Conservation (phyloP, 2,113 vertebrate genomes). For the Ctenomys sociabilis region DNA sequence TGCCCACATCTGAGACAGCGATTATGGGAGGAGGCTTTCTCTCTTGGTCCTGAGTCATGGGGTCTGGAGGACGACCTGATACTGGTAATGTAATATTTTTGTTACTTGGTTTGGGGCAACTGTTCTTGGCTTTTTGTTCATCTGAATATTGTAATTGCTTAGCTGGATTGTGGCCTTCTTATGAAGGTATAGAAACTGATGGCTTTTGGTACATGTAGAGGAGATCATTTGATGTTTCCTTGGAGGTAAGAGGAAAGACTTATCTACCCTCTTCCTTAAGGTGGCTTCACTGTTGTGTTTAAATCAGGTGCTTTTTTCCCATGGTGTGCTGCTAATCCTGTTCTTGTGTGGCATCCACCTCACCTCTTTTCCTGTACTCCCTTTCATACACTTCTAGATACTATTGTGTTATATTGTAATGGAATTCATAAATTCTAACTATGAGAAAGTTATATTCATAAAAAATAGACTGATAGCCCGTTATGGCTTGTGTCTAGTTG, state of each 20-base stretch:
- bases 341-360: background rate
- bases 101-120: background rate
- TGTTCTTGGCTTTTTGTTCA: background rate
- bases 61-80: background rate
- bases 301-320: background rate
- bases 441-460: background rate
- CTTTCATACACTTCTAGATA: background rate
- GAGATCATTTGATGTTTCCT: background rate
- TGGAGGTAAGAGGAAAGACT: background rate
- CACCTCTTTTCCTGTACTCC: background rate
- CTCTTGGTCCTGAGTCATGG: background rate
- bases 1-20: background rate
- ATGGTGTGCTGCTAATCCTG: too few relatives aligned
- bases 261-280: background rate
- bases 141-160: background rate
- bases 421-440: background rate
- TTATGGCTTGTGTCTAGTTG: too few relatives aligned
- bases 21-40: too few relatives aligned
- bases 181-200: background rate
- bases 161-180: background rate
- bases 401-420: background rate
- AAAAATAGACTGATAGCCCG: background rate
- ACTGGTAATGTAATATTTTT: background rate
- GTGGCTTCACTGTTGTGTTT: background rate
- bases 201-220: background rate